A percentile compares a stretch with the other conserved stretches of the same genome.
These are phyloP conservation scores for Peribatodes rhomboidaria DNA, from an alignment of 2,888 invertebrate species.

Conservation along the genomic window DNA sequence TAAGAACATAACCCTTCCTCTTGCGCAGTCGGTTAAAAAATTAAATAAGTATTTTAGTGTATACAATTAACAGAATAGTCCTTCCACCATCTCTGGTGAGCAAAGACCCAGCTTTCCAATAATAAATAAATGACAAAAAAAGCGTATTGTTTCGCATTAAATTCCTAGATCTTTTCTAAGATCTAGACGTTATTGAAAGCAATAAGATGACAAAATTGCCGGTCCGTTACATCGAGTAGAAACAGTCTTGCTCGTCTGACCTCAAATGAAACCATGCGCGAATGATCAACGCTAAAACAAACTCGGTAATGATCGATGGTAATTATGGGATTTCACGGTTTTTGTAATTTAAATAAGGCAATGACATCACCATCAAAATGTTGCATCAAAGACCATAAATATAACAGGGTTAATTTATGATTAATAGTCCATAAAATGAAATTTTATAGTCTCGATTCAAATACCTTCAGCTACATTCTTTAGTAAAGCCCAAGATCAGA, in stretches of 20 bases:
- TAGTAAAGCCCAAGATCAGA: too few relatives aligned
- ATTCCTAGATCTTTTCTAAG: slow-evolving; percentile 15
- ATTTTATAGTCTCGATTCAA: not conserved
- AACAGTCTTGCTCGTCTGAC: slow-evolving; percentile 8
- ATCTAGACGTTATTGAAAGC: slow-evolving; percentile 20
- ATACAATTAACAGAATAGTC: too few relatives aligned
- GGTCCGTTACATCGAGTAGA: slow-evolving; percentile 23
- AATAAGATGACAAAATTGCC: slow-evolving; percentile 26
- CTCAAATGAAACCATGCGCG: slow-evolving; percentile 17
- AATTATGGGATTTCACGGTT: slow-evolving; percentile 27
- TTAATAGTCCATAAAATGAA: not conserved
- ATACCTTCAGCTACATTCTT: too few relatives aligned
- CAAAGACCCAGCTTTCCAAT: too few relatives aligned
- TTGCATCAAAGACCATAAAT: slow-evolving; percentile 1
- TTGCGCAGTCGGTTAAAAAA: too few relatives aligned
- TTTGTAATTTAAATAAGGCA: slow-evolving; percentile 11
- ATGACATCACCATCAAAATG: slow-evolving; percentile 21
- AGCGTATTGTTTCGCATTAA: slow-evolving; percentile 11
- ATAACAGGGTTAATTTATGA: not conserved
- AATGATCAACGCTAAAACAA: slow-evolving; percentile 7
- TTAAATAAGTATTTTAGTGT: too few relatives aligned
- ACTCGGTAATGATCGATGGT: slow-evolving; percentile 26
- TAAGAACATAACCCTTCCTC: too few relatives aligned
- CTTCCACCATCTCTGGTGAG: too few relatives aligned
- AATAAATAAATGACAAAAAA: too few relatives aligned